Evolutionary conservation across 2,797 vertebrate genomes (phyloP).

Genomic region (Clarias laeviceps): DNA sequence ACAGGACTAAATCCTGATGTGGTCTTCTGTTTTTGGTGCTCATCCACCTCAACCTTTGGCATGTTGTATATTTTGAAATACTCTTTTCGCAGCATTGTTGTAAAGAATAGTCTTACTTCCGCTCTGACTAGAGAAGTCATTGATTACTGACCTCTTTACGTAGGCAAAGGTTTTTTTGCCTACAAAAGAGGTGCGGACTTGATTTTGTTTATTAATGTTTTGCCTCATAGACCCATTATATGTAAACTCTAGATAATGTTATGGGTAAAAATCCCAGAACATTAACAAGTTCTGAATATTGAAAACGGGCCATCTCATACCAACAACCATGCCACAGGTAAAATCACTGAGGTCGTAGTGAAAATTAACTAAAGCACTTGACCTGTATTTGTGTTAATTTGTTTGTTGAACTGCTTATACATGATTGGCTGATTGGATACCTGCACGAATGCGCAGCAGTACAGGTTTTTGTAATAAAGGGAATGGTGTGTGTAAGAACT

Average conservation of each 20-base stretch:
- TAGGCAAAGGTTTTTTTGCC: not conserved
- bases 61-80: not conserved
- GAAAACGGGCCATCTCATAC: not conserved
- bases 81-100: not conserved
- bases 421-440: not conserved
- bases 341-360: not conserved
- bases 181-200: not conserved
- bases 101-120: not conserved
- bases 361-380: not conserved
- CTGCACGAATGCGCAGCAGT: not conserved
- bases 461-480: not conserved
- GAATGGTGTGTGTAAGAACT: not conserved
- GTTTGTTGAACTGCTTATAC: not conserved
- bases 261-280: not conserved
- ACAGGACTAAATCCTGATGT: not conserved
- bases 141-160: not conserved
- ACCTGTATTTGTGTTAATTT: not conserved
- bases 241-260: not conserved
- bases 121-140: not conserved
- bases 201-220: not conserved
- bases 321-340: not conserved
- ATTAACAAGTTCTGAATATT: not conserved
- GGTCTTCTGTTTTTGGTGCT: not conserved
- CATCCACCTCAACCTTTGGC: not conserved
- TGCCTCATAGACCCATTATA: not conserved